A percentile compares a stretch with the other conserved stretches of the same genome.
Conservation (phyloP, 2,113 vertebrate genomes). For the Sceloporus undulatus region DNA sequence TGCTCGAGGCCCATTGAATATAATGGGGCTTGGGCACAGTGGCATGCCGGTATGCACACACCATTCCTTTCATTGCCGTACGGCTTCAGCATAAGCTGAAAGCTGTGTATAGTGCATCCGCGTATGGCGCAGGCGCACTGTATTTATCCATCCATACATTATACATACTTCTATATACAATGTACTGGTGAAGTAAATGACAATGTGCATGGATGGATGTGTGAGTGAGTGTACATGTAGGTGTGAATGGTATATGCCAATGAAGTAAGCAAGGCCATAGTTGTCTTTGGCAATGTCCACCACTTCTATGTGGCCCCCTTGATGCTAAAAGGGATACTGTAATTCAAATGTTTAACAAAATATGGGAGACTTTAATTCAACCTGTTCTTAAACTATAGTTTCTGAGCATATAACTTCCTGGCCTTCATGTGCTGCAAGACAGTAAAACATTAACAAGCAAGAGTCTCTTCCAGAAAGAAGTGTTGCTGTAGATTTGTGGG, state of each 20-base stretch:
- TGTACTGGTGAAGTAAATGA: too few species aligned
- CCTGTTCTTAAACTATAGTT: neutral
- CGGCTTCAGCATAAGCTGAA: too few species aligned
- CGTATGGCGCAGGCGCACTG: too few species aligned
- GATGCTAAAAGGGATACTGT: neutral
- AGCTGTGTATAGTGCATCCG: too few species aligned
- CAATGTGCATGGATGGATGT: too few species aligned
- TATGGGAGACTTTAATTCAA: neutral
- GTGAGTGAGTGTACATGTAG: too few species aligned
- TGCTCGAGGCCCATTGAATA: too few species aligned
- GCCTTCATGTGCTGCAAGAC: conserved; percentile 25
- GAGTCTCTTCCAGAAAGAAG: neutral
- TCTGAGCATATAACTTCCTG: neutral
- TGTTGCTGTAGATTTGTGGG: conserved; percentile 55
- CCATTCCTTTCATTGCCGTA: too few species aligned
- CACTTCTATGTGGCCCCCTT: neutral
- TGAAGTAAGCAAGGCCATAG: neutral
- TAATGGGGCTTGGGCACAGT: too few species aligned
- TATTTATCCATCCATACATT: too few species aligned
- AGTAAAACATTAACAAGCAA: conserved; percentile 37
- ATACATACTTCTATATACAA: too few species aligned
- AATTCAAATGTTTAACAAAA: neutral
- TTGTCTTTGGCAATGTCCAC: neutral
- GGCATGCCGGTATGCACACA: too few species aligned
- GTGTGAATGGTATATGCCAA: neutral